A percentile compares a stretch with the other conserved stretches of the same genome.
Evolutionary conservation across 2,113 vertebrate genomes (phyloP).

Genomic region (Microcebus ravelobensis): DNA sequence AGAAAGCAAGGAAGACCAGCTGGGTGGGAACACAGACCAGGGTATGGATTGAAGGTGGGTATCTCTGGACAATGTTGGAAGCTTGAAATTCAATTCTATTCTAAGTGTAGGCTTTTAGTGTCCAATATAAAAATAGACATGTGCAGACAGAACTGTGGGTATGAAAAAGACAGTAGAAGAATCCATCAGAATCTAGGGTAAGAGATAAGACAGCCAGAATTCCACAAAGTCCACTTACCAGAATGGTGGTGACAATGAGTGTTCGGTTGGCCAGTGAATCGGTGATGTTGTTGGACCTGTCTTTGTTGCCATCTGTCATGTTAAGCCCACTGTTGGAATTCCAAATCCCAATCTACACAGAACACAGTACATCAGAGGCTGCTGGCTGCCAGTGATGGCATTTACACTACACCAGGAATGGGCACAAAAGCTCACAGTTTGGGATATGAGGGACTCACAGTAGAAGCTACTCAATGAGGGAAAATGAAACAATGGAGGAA

Average conservation of each 20-base stretch:
- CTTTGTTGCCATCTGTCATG: slow-evolving; percentile 93
- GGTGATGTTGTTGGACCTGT: slow-evolving; percentile 91
- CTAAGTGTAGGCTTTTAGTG: not conserved
- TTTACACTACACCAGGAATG: not conserved
- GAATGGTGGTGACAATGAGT: slow-evolving; percentile 96
- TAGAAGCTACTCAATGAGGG: not conserved
- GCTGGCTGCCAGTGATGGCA: accelerated
- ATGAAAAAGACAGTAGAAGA: not conserved
- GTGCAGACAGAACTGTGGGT: not conserved
- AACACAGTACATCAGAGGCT: slow-evolving; percentile 67
- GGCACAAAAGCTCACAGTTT: not conserved
- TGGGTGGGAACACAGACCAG: accelerated
- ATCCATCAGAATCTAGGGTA: not conserved
- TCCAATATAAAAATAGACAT: not conserved
- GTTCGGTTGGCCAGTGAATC: slow-evolving; percentile 97
- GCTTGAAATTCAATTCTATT: not conserved
- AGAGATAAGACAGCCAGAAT: not conserved
- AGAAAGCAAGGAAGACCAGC: not conserved
- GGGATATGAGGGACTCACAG: slow-evolving; percentile 6
- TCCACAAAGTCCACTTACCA: slow-evolving; percentile 88
- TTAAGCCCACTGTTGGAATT: slow-evolving; percentile 98
- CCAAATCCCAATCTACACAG: slow-evolving; percentile 95
- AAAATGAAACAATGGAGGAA: not conserved
- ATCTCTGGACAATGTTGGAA: not conserved
- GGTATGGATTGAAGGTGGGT: not conserved